Evolutionary conservation across 2,888 invertebrate genomes (phyloP).

Genomic region (Cataglyphis rosenhaueri): DNA sequence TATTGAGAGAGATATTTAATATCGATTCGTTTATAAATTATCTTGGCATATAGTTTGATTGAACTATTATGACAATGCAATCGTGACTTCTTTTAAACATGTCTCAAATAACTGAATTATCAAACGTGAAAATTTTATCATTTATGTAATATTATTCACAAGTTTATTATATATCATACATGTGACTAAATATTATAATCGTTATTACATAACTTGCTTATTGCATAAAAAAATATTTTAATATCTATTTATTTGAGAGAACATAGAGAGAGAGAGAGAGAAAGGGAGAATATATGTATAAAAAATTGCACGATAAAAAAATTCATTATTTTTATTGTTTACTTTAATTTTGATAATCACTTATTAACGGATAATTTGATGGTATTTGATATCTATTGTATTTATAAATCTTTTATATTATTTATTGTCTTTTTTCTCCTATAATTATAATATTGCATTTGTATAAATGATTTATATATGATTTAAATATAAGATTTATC

Average conservation of each 20-base stretch:
- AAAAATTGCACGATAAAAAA: neutral
- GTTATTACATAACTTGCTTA: neutral
- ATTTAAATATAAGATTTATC: neutral
- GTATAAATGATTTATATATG: neutral
- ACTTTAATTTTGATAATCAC: neutral
- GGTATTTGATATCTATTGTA: neutral
- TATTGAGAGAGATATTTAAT: neutral
- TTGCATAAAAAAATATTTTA: neutral
- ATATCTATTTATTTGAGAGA: neutral
- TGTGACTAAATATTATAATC: neutral
- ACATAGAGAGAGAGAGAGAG: neutral
- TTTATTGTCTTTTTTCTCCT: neutral
- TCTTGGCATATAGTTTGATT: neutral
- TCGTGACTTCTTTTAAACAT: neutral
- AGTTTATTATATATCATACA: neutral
- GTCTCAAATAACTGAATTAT: neutral
- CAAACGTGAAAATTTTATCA: neutral
- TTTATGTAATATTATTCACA: neutral
- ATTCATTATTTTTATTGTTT: neutral
- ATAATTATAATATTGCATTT: neutral
- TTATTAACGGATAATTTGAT: neutral
- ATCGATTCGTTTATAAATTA: neutral
- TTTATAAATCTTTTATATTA: neutral
- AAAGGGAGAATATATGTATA: neutral
- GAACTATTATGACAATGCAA: neutral